These are phyloP conservation scores for Pelodytes ibericus DNA, from an alignment of 2,797 vertebrate genomes.

Conservation along the genomic window DNA sequence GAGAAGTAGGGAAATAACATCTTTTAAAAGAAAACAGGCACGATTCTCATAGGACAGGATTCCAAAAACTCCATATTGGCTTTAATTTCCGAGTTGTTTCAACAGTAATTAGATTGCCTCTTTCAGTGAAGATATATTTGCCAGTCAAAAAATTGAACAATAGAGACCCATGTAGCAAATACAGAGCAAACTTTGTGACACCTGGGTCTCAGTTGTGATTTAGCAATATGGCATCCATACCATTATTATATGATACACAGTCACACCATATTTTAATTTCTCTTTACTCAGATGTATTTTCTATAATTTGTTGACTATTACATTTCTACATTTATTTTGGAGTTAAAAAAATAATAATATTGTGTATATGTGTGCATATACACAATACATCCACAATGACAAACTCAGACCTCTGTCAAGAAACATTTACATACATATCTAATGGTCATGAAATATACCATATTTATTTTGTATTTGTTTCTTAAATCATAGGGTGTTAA, in stretches of 20 bases:
- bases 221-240: not conserved
- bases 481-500: too few relatives aligned
- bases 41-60: not conserved
- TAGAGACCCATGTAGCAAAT: not conserved
- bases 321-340: too few relatives aligned
- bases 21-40: not conserved
- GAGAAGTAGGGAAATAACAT: not conserved
- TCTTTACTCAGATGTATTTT: too few relatives aligned
- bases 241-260: not conserved
- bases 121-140: not conserved
- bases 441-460: too few relatives aligned
- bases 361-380: too few relatives aligned
- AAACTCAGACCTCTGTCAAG: too few relatives aligned
- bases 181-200: not conserved
- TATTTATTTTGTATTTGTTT: too few relatives aligned
- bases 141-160: not conserved
- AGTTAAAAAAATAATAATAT: too few relatives aligned
- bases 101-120: not conserved
- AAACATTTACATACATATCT: too few relatives aligned
- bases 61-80: not conserved
- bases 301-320: too few relatives aligned
- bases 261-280: too few relatives aligned
- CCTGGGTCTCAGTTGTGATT: not conserved
- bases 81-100: constrained; percentile 5
- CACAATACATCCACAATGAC: too few relatives aligned